Evolutionary conservation across 2,888 invertebrate genomes (phyloP), one percentile per base, ranked within the genome.

Genomic region (Rhorus exstirpatorius): DNA sequence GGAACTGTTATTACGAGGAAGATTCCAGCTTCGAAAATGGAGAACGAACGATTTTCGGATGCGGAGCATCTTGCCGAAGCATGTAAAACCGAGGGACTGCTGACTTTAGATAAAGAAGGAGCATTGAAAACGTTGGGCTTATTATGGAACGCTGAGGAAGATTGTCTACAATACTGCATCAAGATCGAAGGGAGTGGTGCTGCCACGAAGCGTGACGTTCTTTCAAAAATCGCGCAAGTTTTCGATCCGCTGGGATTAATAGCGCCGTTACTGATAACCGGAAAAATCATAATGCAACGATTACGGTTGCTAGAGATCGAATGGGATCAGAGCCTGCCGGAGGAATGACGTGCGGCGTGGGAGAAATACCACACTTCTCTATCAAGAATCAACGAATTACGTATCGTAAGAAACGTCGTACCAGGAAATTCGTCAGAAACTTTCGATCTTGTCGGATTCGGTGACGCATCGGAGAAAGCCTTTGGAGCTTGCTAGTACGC

Each of bases 241-340:
- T 86, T 80, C 41, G 85, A 87, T 35, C 83, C 86, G 0, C 49
- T 84, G n/a, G 83, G 85, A 0, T 19, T 84, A 0, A 14, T 85
- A 0, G 68, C 82, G 1, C 86, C 85, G 12, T 38, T 85, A 1
- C 14, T 83, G 0, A 72, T 85, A 0, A 68, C 8, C 12, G 84
- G 80, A 8, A 77, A 80, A 38, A 76, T 70, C 35, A 41, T 65
- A 1, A 61, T 75, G 65, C 65, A 65, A 21, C 46, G 12, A 35
- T 26, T 71, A 26, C 72, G 65, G 74, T 10, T 19, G 12, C 26
- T 19, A 8, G 61, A 76, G 1, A n/a, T 75, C 31, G 70, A 71
- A n/a, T 41, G 63, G 44, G 63, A 63, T 14, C 63, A 44, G 63
- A 41, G 24, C 8, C 41, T 63, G 0, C 44, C 63, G 1, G 14